Conservation (phyloP, 2,888 invertebrate genomes). For the Drosophila nr. fundita region DNA sequence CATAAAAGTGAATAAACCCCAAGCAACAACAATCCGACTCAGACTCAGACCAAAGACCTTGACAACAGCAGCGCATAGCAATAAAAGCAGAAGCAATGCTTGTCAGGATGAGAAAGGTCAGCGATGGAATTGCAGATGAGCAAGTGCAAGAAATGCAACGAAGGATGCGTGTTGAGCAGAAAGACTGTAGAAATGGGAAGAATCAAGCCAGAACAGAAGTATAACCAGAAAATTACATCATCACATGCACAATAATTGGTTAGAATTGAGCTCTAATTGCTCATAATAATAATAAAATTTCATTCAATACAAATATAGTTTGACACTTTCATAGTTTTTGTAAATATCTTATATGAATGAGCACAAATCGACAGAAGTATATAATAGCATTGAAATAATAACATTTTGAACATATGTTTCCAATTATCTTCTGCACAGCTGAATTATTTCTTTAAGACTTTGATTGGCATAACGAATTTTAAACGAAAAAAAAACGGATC, state of each 20-base stretch:
- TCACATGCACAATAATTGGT: not conserved
- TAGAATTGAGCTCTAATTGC: not conserved
- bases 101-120: slow-evolving; percentile 30
- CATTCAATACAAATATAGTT: not conserved
- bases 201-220: not conserved
- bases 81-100: slow-evolving; percentile 2
- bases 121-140: slow-evolving; percentile 9
- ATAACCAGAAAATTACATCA: not conserved
- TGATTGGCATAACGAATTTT: slow-evolving; percentile 5
- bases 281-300: not conserved
- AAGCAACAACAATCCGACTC: not conserved
- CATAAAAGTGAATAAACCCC: slow-evolving; percentile 61
- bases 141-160: not conserved
- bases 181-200: not conserved
- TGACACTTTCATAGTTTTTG: not conserved
- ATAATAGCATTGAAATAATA: not conserved
- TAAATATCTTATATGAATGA: not conserved
- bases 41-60: slow-evolving; percentile 54
- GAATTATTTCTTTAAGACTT: not conserved
- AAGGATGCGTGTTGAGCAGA: not conserved
- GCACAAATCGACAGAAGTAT: not conserved
- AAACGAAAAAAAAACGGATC: not conserved
- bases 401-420: not conserved
- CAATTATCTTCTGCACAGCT: not conserved
- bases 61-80: slow-evolving; percentile 40